phyloP scores from a whole-genome alignment of 2,888 invertebrate genomes.

The Andrena fulva region DNA sequence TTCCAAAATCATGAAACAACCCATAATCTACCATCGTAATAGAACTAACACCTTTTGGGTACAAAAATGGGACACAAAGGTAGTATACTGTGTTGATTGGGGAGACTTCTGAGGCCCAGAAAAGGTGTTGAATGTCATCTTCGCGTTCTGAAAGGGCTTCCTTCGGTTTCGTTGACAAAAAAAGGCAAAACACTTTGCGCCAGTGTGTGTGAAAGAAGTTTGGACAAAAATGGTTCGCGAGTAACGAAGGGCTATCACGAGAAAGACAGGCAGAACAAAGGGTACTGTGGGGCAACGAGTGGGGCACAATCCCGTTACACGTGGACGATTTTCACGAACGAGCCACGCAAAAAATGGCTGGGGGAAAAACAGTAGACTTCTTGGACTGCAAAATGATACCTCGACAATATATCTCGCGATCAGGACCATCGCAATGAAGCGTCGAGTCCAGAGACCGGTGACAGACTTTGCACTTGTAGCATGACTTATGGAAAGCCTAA shows the following conservation, averaged over 20 bases:
- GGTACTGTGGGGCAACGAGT: not conserved
- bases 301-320: not conserved
- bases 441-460: slow-evolving; percentile 94
- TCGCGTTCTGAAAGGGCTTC: not conserved
- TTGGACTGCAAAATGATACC: slow-evolving; percentile 86
- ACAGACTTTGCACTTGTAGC: slow-evolving; percentile 95
- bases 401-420: slow-evolving; percentile 96
- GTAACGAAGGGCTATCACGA: not conserved
- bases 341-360: slow-evolving; percentile 8
- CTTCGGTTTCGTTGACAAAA: not conserved
- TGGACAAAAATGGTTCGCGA: not conserved
- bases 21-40: slow-evolving; percentile 12
- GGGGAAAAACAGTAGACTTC: slow-evolving; percentile 10
- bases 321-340: slow-evolving; percentile 9
- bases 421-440: slow-evolving; percentile 96
- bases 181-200: slow-evolving; percentile 64
- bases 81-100: not conserved
- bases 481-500: slow-evolving; percentile 95
- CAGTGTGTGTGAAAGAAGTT: slow-evolving; percentile 36
- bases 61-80: not conserved
- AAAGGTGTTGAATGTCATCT: not conserved
- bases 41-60: slow-evolving; percentile 1
- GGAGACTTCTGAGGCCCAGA: not conserved
- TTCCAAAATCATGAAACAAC: not conserved
- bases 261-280: not conserved